phyloP scores from a whole-genome alignment of 2,113 vertebrate species.

The Cricetomys ansorgei region DNA sequence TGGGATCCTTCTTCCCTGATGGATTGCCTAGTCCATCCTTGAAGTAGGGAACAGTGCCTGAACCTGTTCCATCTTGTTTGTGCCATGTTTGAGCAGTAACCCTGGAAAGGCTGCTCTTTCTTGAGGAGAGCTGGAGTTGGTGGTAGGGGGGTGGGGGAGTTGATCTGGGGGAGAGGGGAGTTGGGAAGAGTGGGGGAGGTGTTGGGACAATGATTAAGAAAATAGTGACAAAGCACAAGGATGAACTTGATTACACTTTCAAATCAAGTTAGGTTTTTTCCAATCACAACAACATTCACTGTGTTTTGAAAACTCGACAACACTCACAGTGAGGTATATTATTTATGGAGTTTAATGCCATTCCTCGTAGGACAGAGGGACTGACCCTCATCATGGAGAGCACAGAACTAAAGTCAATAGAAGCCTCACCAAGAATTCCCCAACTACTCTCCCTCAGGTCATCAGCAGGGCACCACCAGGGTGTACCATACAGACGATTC shows the following conservation, averaged over 20 bases:
- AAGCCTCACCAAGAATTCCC: not conserved
- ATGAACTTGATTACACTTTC: not conserved
- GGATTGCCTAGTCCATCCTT: no score
- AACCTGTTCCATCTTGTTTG: no score
- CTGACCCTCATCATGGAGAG: not conserved
- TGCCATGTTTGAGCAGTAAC: no score
- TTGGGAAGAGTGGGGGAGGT: no score
- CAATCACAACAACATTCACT: not conserved
- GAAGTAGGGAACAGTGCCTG: no score
- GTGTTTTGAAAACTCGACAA: conserved; percentile 12
- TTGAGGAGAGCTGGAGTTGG: no score
- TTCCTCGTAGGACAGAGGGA: not conserved
- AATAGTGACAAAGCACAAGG: not conserved
- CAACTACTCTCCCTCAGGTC: not conserved
- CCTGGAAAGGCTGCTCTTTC: no score
- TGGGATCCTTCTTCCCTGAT: no score
- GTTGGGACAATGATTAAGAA: not conserved
- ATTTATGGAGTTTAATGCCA: not conserved
- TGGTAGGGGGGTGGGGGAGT: no score
- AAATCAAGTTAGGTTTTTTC: not conserved
- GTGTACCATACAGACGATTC: not conserved
- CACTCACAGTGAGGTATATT: not conserved
- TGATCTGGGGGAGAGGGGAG: no score
- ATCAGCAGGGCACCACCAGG: not conserved
- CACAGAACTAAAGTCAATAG: not conserved